Evolutionary conservation across 2,113 vertebrate species (phyloP), one percentile per base, ranked within the genome.

Genomic region (Psephotus haematonotus): DNA sequence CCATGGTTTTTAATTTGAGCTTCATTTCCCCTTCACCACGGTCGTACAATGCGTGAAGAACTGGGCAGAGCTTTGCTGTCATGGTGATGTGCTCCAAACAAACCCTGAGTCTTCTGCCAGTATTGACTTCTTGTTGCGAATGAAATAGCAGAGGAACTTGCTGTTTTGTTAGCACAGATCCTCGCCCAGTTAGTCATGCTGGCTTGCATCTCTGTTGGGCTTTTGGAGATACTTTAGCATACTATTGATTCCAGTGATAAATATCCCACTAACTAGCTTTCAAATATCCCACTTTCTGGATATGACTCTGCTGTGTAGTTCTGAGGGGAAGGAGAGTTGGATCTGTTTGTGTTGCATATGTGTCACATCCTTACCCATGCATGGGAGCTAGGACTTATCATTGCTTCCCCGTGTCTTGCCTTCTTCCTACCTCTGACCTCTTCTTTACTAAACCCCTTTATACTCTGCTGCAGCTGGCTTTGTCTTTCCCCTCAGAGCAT

Each of bases 61-160:
- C 83, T 11, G 91, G 88, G 82, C 86, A 75, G 91, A n/a, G 39
- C 89, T 95, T 68, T 95, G 95, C 93, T 96, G 94, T 85, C 93
- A 95, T 96, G 93, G 96, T 87, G 89, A 96, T 79, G 74, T 71
- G 94, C 52, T 64, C 74, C 64, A 95, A 97, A 97, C 94, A 96
- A 91, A 95, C 28, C 31, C 22, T 0, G 78, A 80, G 84, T 17
- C 47, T 31, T 90, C 76, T 80, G 85, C 93, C 91, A 94, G 86
- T 37, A 13, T 95, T 95, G 65, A n/a, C 65, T 96, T 93, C 82
- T 95, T 49, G 33, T 64, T 88, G 62, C 31, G 0, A 43, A 78
- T 86, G 52, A 93, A 88, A 75, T 64, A 84, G 64, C 80, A 82
- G 85, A 92, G 72, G 90, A 95, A 33, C 82, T 93, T 49, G 68